Evolutionary conservation across 2,113 vertebrate genomes (phyloP).

Genomic region (Scolopax mira): DNA sequence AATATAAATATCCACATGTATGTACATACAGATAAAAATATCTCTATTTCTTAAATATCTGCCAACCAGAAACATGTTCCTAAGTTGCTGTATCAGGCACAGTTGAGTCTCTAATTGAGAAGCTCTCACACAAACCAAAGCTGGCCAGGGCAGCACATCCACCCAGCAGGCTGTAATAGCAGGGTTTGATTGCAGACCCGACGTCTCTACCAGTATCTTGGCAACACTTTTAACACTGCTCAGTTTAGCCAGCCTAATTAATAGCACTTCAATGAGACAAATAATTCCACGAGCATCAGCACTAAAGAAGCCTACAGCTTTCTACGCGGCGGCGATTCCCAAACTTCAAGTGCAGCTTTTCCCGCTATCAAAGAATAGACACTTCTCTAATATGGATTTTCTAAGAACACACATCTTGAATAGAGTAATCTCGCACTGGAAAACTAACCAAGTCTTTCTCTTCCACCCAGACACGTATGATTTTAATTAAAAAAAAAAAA

Average conservation of each 20-base stretch:
- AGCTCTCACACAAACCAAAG: not conserved
- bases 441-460: not conserved
- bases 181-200: constrained; percentile 1
- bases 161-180: not conserved
- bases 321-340: not conserved
- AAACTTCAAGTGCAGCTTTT: not conserved
- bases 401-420: not conserved
- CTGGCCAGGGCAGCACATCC: not conserved
- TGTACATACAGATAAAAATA: not conserved
- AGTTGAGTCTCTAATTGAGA: not conserved
- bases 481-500: no score
- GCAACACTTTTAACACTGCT: constrained; percentile 20
- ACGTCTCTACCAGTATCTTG: not conserved
- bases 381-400: not conserved
- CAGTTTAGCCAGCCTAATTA: constrained; percentile 44
- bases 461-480: not conserved
- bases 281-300: not conserved
- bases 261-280: constrained; percentile 15
- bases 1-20: fast-evolving
- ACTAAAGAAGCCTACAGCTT: not conserved
- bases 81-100: not conserved
- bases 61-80: not conserved
- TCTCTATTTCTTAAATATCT: not conserved
- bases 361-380: not conserved
- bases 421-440: not conserved